A percentile compares a stretch with the other conserved stretches of the same genome.
These are phyloP conservation scores for Emydocephalus ijimae DNA, from an alignment of 2,113 vertebrate species.

Conservation along the genomic window DNA sequence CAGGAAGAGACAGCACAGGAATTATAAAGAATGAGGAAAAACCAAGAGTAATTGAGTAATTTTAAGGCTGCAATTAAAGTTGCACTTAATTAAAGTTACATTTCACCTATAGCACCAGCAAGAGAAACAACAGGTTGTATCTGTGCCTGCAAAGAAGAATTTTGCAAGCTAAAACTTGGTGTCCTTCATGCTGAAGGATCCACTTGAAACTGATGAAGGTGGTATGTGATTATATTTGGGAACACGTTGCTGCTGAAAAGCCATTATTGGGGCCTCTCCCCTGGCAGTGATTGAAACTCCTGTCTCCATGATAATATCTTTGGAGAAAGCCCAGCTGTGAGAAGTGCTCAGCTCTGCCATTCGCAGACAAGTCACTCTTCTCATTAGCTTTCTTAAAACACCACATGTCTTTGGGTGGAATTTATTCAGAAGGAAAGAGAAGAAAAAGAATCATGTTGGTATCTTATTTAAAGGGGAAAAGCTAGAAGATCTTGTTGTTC, in stretches of 20 bases:
- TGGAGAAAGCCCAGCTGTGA: conserved; percentile 24
- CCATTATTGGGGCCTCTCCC: not conserved
- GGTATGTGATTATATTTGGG: conserved; percentile 3
- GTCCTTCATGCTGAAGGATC: conserved; percentile 35
- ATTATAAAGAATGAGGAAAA: conserved; percentile 40
- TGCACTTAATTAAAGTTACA: conserved; percentile 55
- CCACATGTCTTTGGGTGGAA: conserved; percentile 36
- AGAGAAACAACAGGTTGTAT: conserved; percentile 44
- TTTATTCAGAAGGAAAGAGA: conserved; percentile 36
- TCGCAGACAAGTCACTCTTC: conserved; percentile 41
- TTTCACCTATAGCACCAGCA: conserved; percentile 33
- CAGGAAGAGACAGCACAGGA: conserved; percentile 27
- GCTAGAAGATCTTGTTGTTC: not conserved
- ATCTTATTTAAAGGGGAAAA: not conserved
- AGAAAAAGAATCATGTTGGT: not conserved
- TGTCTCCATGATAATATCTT: conserved; percentile 28
- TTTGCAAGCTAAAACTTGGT: conserved; percentile 46
- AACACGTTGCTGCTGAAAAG: conserved; percentile 27
- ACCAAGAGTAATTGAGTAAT: conserved; percentile 31
- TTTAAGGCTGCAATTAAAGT: conserved; percentile 47
- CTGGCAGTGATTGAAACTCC: conserved; percentile 44
- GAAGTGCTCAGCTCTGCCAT: conserved; percentile 38
- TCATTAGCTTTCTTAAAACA: conserved; percentile 54
- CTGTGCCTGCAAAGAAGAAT: conserved; percentile 45
- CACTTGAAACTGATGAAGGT: conserved; percentile 41